Percentiles rank a stretch among this genome's conserved stretches.
Evolutionary conservation across 37 sponge, comb jelly and placozoan genomes (phyloP).

Genomic region (Crambe crambe): DNA sequence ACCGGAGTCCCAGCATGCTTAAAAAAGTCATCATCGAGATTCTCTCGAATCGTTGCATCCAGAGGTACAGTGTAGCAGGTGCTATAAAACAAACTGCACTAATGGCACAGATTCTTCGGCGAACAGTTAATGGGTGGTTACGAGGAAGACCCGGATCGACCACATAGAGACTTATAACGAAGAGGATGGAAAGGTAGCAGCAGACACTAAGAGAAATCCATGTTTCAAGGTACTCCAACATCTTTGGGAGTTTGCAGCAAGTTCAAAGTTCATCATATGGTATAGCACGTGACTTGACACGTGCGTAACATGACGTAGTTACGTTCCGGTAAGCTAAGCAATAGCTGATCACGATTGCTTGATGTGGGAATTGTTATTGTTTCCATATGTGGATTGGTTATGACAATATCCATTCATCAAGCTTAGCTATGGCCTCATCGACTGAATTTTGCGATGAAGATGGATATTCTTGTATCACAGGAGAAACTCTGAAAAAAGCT

Average conservation of each 20-base stretch:
- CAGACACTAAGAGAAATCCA: not conserved
- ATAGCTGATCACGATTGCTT: no score
- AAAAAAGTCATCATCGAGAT: not conserved
- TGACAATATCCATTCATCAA: no score
- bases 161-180: slow-evolving; percentile 53
- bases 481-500: slow-evolving; percentile 45
- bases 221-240: not conserved
- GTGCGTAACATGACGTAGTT: no score
- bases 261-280: no score
- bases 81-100: slow-evolving; percentile 1
- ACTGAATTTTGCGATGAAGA: no score
- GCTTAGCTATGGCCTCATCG: no score
- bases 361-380: no score
- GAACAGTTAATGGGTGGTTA: slow-evolving; percentile 52
- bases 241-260: no score
- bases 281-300: no score
- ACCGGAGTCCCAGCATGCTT: slow-evolving; percentile 19
- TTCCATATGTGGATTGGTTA: no score
- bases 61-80: slow-evolving; percentile 28
- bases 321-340: no score
- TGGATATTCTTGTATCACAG: slow-evolving; percentile 12
- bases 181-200: slow-evolving; percentile 16
- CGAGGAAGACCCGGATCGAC: slow-evolving; percentile 43
- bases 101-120: slow-evolving; percentile 38
- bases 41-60: not conserved